phyloP scores from a whole-genome alignment of 2,797 vertebrate genomes.

The Lutjanus campechanus region DNA sequence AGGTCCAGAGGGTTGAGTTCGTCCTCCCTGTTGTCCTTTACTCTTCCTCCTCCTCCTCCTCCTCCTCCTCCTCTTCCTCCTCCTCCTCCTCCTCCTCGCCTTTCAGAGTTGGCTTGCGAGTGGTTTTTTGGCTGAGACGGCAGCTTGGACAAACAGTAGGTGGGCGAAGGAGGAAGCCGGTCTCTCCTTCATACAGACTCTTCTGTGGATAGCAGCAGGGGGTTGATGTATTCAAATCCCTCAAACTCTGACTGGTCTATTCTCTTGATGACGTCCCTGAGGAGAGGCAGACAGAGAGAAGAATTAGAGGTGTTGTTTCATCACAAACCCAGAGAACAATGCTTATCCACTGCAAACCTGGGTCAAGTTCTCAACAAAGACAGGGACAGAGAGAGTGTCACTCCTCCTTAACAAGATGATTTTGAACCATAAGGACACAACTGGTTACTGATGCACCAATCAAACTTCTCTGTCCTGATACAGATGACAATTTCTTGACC shows the following conservation, averaged over 20 bases:
- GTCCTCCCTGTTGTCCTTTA: conserved; percentile 57
- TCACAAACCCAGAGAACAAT: conserved; percentile 1
- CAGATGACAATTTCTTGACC: background rate
- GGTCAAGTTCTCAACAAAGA: background rate
- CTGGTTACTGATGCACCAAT: background rate
- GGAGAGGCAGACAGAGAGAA: conserved; percentile 35
- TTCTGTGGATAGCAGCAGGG: conserved; percentile 94
- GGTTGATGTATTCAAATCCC: conserved; percentile 99
- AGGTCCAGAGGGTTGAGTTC: conserved; percentile 50
- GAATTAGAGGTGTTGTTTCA: conserved; percentile 34
- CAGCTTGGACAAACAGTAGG: conserved; percentile 71
- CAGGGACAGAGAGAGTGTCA: background rate
- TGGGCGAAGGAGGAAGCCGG: conserved; percentile 80
- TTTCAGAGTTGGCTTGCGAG: conserved; percentile 83
- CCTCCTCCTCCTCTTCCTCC: conserved; percentile 30
- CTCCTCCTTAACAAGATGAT: background rate
- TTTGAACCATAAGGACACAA: background rate
- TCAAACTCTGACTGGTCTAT: conserved; percentile 99
- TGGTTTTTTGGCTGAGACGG: conserved; percentile 77
- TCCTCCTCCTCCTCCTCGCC: conserved; percentile 22
- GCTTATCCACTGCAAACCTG: background rate
- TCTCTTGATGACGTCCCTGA: conserved; percentile 96
- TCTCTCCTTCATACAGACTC: conserved; percentile 92
- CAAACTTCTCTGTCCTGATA: background rate
- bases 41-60: conserved; percentile 52